Percentiles rank a stretch among this genome's conserved stretches.
Conservation (phyloP, 1,140 invertebrate genomes). For the Chionoecetes opilio region DNA sequence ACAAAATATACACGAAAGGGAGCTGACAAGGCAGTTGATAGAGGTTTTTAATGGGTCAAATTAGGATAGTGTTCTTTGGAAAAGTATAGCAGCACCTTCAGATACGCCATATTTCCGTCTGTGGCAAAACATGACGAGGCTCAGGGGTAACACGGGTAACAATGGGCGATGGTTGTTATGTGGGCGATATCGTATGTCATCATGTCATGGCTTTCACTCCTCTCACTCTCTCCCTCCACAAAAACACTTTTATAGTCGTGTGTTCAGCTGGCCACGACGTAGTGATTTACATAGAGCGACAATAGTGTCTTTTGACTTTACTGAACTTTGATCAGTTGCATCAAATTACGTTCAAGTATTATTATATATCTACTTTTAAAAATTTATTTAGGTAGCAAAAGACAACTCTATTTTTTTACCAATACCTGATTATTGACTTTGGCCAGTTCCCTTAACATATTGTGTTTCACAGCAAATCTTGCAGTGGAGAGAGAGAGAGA, state of each 20-base stretch:
- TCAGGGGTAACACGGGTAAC: background rate
- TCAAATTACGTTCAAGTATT: background rate
- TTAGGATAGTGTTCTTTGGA: background rate
- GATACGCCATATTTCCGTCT: slow-evolving; percentile 36
- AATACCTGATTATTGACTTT: background rate
- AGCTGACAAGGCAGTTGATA: background rate
- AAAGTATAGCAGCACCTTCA: slow-evolving; percentile 54
- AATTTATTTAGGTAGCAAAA: background rate
- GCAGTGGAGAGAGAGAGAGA: background rate
- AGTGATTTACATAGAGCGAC: background rate
- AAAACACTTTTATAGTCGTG: background rate
- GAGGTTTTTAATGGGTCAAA: background rate
- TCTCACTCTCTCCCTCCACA: slow-evolving; percentile 1
- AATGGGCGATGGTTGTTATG: background rate
- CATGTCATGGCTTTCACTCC: background rate
- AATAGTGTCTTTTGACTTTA: background rate
- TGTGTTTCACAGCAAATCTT: background rate
- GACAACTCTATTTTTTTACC: background rate
- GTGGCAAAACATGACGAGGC: background rate
- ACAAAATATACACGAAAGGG: background rate
- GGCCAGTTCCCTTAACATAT: background rate
- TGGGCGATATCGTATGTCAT: background rate
- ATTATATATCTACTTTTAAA: background rate
- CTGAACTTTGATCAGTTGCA: background rate
- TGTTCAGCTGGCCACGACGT: background rate